phyloP scores from a whole-genome alignment of 2,888 invertebrate species.

The Drosophila phalerata region DNA sequence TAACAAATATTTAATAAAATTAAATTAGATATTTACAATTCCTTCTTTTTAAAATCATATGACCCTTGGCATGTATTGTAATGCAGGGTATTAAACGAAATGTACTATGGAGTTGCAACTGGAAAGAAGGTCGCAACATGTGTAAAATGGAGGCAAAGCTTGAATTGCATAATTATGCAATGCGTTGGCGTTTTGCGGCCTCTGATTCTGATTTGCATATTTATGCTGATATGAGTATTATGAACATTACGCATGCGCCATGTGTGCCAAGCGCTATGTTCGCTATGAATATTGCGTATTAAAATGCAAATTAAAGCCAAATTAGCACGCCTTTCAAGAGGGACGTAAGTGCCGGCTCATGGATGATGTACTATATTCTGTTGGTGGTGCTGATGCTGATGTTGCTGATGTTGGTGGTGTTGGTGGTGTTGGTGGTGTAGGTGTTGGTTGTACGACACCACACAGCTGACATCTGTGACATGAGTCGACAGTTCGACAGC shows the following conservation, averaged over 20 bases:
- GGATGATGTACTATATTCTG: neutral
- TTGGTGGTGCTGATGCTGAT: neutral
- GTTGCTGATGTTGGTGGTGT: neutral
- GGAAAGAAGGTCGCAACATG: slow-evolving; percentile 24
- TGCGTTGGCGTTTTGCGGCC: slow-evolving; percentile 55
- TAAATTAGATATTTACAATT: neutral
- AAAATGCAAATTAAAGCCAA: slow-evolving; percentile 77
- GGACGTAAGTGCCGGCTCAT: slow-evolving; percentile 15
- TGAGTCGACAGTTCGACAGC: slow-evolving; percentile 29
- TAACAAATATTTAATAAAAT: too few relatives aligned
- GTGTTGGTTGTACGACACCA: neutral
- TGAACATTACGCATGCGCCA: slow-evolving; percentile 65
- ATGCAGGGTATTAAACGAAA: slow-evolving; percentile 19
- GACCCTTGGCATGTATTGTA: neutral
- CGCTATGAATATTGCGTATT: slow-evolving; percentile 70
- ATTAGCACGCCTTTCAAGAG: slow-evolving; percentile 68
- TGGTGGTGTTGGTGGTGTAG: neutral
- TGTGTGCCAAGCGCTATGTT: slow-evolving; percentile 28
- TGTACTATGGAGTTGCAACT: slow-evolving; percentile 22
- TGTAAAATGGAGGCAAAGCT: slow-evolving; percentile 17
- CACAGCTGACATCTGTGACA: slow-evolving; percentile 6
- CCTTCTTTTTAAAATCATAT: neutral
- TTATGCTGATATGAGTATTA: slow-evolving; percentile 53
- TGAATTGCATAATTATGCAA: slow-evolving; percentile 68
- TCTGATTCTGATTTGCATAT: slow-evolving; percentile 67